These are phyloP conservation scores for Macaria notata DNA, from an alignment of 2,888 invertebrate genomes.

Conservation along the genomic window DNA sequence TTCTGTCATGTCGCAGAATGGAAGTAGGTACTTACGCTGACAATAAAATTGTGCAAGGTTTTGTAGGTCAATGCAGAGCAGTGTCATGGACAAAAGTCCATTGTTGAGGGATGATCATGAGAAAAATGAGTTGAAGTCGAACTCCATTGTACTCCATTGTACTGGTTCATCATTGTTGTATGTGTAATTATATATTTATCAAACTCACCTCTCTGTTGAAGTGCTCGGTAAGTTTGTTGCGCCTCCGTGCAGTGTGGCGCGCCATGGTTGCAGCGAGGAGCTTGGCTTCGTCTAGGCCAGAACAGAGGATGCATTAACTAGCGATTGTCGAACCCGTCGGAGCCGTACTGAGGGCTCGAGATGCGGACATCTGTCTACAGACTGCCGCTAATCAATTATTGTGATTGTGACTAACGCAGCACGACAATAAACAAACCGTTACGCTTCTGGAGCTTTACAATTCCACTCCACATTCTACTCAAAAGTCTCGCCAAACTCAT, in stretches of 20 bases:
- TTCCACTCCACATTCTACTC: not conserved
- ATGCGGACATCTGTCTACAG: constrained; percentile 41
- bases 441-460: constrained; percentile 39
- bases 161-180: too few relatives aligned
- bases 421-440: constrained; percentile 40
- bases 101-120: constrained; percentile 17
- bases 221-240: not conserved
- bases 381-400: constrained; percentile 41
- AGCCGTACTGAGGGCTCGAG: constrained; percentile 47
- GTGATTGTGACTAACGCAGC: constrained; percentile 35
- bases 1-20: constrained; percentile 2
- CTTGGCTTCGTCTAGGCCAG: constrained; percentile 6
- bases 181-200: not conserved
- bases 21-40: constrained; percentile 1
- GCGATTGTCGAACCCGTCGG: constrained; percentile 40
- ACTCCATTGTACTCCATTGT: too few relatives aligned
- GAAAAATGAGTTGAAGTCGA: not conserved
- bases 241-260: not conserved
- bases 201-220: constrained; percentile 18
- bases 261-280: constrained; percentile 4
- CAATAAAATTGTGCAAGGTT: constrained; percentile 9
- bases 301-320: constrained; percentile 25
- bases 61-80: constrained; percentile 13
- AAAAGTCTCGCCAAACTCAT: too few relatives aligned
- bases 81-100: constrained; percentile 11